phyloP scores from a whole-genome alignment of 2,113 vertebrate species.

The human (Homo sapiens) region DNA sequence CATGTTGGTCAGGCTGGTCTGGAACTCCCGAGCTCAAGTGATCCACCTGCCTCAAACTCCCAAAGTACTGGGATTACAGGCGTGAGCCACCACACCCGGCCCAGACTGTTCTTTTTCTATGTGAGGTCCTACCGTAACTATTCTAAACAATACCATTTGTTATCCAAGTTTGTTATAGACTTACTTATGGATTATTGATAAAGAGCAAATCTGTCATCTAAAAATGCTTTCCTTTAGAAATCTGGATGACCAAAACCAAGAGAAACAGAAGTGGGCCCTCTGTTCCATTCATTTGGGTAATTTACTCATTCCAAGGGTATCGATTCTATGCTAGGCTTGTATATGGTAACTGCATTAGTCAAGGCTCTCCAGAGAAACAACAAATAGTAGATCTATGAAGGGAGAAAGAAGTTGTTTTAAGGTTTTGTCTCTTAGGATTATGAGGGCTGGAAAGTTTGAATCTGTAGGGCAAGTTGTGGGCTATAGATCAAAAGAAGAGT shows the following conservation, averaged over 20 bases:
- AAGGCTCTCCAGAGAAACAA: not conserved
- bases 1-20: no score
- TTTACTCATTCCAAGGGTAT: not conserved
- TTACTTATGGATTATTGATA: not conserved
- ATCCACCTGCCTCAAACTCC: no score
- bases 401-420: not conserved
- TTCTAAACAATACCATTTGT: not conserved
- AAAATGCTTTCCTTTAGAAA: not conserved
- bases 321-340: not conserved
- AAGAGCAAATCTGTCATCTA: not conserved
- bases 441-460: not conserved
- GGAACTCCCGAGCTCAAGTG: no score
- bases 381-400: not conserved
- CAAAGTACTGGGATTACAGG: no score
- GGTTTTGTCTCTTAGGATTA: not conserved
- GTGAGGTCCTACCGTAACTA: not conserved
- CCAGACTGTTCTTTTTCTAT: not conserved
- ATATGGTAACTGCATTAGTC: not conserved
- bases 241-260: not conserved
- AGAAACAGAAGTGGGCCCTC: not conserved
- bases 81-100: fast-evolving
- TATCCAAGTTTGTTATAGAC: not conserved
- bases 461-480: not conserved
- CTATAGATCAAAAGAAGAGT: not conserved
- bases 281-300: not conserved